A percentile compares a stretch with the other conserved stretches of the same genome.
These are phyloP conservation scores for Andrena trimmerana DNA, from an alignment of 2,888 invertebrate genomes.

Conservation along the genomic window DNA sequence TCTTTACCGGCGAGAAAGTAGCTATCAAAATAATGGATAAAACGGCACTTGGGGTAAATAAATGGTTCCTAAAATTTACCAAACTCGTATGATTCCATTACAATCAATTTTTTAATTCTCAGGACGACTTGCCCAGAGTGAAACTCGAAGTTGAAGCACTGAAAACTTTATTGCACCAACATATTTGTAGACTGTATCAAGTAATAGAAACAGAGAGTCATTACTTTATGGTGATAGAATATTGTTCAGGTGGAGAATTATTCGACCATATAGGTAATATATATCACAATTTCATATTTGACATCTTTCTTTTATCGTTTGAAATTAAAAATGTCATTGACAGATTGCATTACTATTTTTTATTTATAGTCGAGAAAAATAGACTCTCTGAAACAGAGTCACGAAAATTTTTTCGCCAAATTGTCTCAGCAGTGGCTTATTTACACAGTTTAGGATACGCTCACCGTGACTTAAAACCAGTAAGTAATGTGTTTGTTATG, in stretches of 20 bases:
- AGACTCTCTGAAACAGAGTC: conserved; percentile 90
- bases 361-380: conserved; percentile 88
- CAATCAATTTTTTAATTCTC: conserved; percentile 44
- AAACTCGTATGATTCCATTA: background rate
- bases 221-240: conserved; percentile 93
- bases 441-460: conserved; percentile 91
- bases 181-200: conserved; percentile 92
- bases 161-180: conserved; percentile 89
- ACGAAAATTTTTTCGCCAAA: conserved; percentile 91
- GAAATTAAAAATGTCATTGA: background rate
- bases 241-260: conserved; percentile 93
- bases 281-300: background rate
- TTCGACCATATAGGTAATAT: conserved; percentile 91
- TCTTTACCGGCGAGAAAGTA: conserved; percentile 92
- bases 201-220: conserved; percentile 91
- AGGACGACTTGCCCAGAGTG: conserved; percentile 91
- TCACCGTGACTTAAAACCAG: conserved; percentile 94
- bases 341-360: background rate
- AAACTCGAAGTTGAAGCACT: conserved; percentile 91
- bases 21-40: conserved; percentile 95
- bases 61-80: conserved; percentile 72
- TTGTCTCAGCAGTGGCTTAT: conserved; percentile 92
- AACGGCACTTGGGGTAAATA: conserved; percentile 87
- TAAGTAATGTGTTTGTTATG: conserved; percentile 82
- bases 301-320: conserved; percentile 20